Percentiles rank a stretch among this genome's conserved stretches.
Evolutionary conservation across 2,113 vertebrate genomes (phyloP).

Genomic region (Pseudopipra pipra): DNA sequence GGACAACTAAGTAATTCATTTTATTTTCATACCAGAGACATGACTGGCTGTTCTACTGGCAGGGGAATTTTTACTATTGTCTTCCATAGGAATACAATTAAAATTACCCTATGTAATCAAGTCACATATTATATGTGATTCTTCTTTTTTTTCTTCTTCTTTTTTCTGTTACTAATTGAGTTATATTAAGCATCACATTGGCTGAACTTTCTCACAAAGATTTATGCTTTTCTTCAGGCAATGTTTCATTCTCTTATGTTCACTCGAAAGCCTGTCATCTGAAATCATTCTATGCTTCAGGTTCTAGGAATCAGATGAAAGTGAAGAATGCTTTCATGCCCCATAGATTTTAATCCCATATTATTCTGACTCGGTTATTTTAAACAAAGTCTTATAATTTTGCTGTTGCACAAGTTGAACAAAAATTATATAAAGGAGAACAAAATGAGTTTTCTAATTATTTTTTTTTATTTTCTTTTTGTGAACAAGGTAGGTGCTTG

Average conservation of each 20-base stretch:
- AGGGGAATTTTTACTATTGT: background rate
- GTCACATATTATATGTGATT: background rate
- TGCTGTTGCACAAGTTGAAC: background rate
- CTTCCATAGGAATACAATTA: background rate
- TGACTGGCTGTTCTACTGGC: background rate
- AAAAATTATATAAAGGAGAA: background rate
- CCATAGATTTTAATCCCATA: conserved; percentile 6
- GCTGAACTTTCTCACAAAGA: conserved; percentile 9
- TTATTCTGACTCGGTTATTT: conserved; percentile 37
- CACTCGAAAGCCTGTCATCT: conserved; percentile 56
- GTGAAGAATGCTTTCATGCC: conserved; percentile 36
- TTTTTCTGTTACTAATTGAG: background rate
- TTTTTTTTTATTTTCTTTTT: background rate
- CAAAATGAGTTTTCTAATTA: background rate
- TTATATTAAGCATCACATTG: background rate
- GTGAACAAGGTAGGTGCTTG: background rate
- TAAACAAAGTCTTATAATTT: conserved; percentile 9
- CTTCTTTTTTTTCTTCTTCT: background rate
- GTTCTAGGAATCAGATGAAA: conserved; percentile 61
- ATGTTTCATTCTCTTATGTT: conserved; percentile 43
- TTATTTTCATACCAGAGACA: background rate
- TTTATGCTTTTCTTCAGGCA: conserved; percentile 43
- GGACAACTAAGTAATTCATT: background rate
- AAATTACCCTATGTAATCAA: background rate
- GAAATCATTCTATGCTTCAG: conserved; percentile 50